These are phyloP conservation scores for Ceuthmochares aereus DNA, from an alignment of 2,113 vertebrate genomes.

Conservation along the genomic window DNA sequence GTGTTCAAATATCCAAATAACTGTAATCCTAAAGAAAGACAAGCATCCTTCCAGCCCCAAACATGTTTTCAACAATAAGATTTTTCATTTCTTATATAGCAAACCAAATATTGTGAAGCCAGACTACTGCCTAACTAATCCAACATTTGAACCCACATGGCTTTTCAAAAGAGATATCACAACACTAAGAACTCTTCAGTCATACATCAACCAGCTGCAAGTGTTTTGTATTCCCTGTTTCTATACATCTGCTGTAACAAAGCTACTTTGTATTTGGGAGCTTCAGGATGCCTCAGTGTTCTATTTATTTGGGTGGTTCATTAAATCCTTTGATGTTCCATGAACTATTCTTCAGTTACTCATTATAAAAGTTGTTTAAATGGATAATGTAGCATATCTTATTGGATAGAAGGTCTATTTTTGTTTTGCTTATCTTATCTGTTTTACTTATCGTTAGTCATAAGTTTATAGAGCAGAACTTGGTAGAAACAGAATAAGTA, in stretches of 20 bases:
- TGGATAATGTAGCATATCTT: conserved; percentile 49
- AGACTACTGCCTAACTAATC: background rate
- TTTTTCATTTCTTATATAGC: background rate
- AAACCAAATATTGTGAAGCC: background rate
- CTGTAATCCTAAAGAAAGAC: background rate
- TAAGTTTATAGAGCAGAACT: conserved; percentile 48
- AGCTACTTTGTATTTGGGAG: background rate
- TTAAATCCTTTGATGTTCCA: conserved; percentile 60
- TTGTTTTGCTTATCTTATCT: conserved; percentile 58
- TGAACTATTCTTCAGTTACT: conserved; percentile 5
- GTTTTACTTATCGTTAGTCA: conserved; percentile 57
- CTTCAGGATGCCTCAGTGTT: background rate
- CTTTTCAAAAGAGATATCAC: background rate
- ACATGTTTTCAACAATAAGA: background rate
- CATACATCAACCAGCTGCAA: background rate
- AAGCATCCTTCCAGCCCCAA: background rate
- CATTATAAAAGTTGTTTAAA: conserved; percentile 31
- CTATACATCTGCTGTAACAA: background rate
- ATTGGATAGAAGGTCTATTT: conserved; percentile 33
- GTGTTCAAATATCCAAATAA: background rate
- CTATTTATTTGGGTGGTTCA: conserved; percentile 49
- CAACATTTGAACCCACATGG: background rate
- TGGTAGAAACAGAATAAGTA: background rate
- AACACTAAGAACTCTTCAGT: background rate
- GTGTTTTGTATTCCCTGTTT: too few species aligned